Conservation (phyloP, 1,140 invertebrate genomes). For the Drosophila serrata region DNA sequence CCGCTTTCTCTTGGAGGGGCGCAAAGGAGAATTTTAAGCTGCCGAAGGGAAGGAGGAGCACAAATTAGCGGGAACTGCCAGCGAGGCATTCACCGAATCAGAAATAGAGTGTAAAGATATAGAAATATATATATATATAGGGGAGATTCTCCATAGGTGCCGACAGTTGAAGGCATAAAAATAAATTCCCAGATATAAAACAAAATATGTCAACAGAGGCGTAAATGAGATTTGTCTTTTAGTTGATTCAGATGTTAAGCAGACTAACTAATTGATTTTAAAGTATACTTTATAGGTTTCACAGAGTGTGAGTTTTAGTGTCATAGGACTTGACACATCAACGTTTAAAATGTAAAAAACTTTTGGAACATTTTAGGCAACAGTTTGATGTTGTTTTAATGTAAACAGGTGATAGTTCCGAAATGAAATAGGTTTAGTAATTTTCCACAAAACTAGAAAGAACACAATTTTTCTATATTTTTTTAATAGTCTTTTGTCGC, state of each 20-base stretch:
- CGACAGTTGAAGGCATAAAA: constrained; percentile 71
- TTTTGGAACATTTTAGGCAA: not conserved
- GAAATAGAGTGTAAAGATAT: constrained; percentile 44
- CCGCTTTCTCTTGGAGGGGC: constrained; percentile 58
- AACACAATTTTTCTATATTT: no score
- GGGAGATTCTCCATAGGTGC: constrained; percentile 33
- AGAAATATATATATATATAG: not conserved
- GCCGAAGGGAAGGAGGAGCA: constrained; percentile 25
- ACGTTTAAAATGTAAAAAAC: not conserved
- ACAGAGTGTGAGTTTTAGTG: not conserved
- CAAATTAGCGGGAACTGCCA: constrained; percentile 79
- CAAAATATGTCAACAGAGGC: constrained; percentile 68
- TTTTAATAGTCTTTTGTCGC: constrained; percentile 3
- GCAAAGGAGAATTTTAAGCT: constrained; percentile 68
- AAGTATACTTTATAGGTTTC: constrained; percentile 4
- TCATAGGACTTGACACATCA: not conserved
- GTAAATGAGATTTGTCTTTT: constrained; percentile 58
- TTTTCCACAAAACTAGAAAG: no score
- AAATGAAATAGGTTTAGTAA: not conserved
- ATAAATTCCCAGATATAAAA: constrained; percentile 47
- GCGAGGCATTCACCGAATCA: constrained; percentile 46
- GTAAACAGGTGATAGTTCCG: not conserved
- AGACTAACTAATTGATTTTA: constrained; percentile 46
- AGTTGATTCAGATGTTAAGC: constrained; percentile 33
- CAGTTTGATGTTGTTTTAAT: not conserved